Percentiles rank a stretch among this genome's conserved stretches.
Evolutionary conservation across 2,113 vertebrate species (phyloP).

Genomic region (Coreoperca whiteheadi): DNA sequence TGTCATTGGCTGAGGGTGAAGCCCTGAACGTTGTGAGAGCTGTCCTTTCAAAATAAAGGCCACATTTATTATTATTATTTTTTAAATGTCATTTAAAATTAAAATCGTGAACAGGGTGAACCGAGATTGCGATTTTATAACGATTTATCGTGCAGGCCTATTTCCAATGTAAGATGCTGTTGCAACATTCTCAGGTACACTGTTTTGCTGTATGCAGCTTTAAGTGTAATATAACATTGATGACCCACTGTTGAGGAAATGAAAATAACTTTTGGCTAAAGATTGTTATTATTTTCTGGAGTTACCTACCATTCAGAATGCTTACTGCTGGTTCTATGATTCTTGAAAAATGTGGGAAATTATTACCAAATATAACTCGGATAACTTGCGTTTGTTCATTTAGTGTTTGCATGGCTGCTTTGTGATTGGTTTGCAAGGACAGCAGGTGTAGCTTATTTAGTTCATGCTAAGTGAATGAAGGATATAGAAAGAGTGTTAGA

Average conservation of each 20-base stretch:
- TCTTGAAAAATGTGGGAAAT: neutral
- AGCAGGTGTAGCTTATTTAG: neutral
- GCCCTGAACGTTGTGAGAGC: no score
- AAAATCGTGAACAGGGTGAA: no score
- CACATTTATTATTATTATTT: no score
- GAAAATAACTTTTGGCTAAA: neutral
- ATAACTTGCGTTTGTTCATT: neutral
- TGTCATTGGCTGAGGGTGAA: no score
- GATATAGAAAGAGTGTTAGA: neutral
- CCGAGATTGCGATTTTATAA: no score
- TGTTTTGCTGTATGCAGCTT: neutral
- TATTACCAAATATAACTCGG: neutral
- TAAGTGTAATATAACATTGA: neutral
- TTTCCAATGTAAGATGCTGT: no score
- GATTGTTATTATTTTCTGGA: neutral
- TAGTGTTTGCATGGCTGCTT: neutral
- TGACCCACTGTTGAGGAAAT: neutral
- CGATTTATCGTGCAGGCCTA: no score
- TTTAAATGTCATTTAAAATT: no score
- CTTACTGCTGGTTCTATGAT: neutral
- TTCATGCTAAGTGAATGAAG: neutral
- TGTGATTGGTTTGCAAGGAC: constrained; percentile 7
- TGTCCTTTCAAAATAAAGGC: no score
- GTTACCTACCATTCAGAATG: neutral
- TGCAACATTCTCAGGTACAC: neutral